Evolutionary conservation across 1,140 invertebrate species (phyloP).

Genomic region (Gryon sp.): DNA sequence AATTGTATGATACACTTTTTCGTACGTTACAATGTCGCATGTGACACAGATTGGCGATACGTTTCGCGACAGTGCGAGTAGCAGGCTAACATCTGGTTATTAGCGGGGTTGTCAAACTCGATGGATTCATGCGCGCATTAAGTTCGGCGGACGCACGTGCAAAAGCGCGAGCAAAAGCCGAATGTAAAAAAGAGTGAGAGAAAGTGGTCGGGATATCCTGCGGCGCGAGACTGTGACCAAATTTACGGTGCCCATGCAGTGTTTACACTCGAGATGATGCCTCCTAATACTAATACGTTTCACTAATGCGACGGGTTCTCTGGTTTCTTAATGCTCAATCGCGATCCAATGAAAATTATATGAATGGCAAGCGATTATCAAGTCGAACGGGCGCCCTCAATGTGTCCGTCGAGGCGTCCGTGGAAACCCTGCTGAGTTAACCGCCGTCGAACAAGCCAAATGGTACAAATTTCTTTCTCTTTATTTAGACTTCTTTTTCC

Average conservation of each 20-base stretch:
- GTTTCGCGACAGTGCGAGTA: too few relatives aligned
- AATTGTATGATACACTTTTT: too few relatives aligned
- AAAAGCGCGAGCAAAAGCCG: conserved; percentile 35
- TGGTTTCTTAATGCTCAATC: conserved; percentile 79
- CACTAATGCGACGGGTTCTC: conserved; percentile 68
- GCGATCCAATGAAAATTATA: conserved; percentile 80
- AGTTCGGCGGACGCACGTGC: conserved; percentile 37
- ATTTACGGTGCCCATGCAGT: conserved; percentile 78
- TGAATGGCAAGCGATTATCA: conserved; percentile 79
- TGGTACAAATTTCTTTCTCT: conserved; percentile 69
- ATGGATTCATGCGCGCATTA: conserved; percentile 22
- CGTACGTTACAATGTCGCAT: too few relatives aligned
- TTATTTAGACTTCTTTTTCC: conserved; percentile 48
- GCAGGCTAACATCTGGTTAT: conserved; percentile 49
- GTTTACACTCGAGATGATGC: conserved; percentile 81
- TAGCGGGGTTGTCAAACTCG: conserved; percentile 32
- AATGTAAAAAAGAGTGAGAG: conserved; percentile 47
- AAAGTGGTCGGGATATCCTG: conserved; percentile 70
- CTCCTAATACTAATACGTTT: conserved; percentile 79
- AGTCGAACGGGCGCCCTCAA: conserved; percentile 79
- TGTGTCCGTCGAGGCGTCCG: conserved; percentile 80
- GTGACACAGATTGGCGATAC: too few relatives aligned
- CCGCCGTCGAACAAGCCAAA: conserved; percentile 76
- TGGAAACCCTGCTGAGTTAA: conserved; percentile 77
- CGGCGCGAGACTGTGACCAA: conserved; percentile 78